Base-by-base conservation (phyloP, 2,797 vertebrate genomes). In the Chelonia mydas region DNA sequence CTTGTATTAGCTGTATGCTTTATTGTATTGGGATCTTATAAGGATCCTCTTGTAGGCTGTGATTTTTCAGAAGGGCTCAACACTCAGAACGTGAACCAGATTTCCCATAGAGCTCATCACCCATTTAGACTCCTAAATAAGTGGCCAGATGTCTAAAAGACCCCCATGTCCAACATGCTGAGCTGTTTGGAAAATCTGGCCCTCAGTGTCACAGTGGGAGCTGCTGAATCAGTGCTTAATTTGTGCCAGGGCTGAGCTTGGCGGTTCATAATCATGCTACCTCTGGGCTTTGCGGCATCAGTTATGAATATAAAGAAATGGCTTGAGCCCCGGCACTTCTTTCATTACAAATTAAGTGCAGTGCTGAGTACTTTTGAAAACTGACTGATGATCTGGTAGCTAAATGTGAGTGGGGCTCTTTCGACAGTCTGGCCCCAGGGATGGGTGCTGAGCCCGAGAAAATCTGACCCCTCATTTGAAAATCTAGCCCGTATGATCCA, bases 351-450 rank as follows among this genome's bases (percentile, higher is more conserved):
- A 61, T 61, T 61, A 31, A 61, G 28, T 13, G 16, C 28, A 33
- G 28, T 61, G 28, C 80, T 92, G 83, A 82, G 51, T 92, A 95
- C 16, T 50, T 57, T 31, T 77, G 33, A 49, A 78, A 94, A 3
- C 59, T 78, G 59, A 50, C 79, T 33, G 1, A 72, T 81, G 85
- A 61, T 95, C 86, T 51, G 84, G 77, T 91, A 81, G 83, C 54
- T 89, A 83, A 51, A 87, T 94, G 77, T 0, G 3, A 33, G 16
- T 2, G 12, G 1, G 50, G 53, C 90, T 90, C 17, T 72, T 92
- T 33, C 54, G 37, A 81, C 87, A 92, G 90, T 76, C 85, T 3
- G 27, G 41, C 59, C 95, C 85, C 83, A 94, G 90, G 91, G 95
- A 87, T 41, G 81, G 78, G 65, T 45, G 49, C 7, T 65, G 41